Percentiles rank a stretch among this genome's conserved stretches.
phyloP scores from a whole-genome alignment of 2,113 vertebrate genomes.

The Ancistrus triradiatus region DNA sequence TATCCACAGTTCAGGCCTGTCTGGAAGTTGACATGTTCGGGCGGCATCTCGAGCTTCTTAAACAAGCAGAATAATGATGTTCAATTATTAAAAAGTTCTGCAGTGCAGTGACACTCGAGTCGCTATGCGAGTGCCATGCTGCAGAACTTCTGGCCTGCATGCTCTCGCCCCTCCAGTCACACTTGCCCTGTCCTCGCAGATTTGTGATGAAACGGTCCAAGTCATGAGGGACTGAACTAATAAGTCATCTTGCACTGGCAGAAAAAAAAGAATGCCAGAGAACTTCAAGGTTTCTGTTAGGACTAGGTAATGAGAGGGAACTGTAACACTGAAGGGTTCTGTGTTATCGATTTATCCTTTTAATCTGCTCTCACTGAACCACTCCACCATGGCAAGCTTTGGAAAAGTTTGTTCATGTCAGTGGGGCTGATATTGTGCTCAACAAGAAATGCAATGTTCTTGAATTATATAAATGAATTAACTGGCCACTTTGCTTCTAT shows the following conservation, averaged over 20 bases:
- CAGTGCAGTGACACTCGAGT: slow-evolving; percentile 29
- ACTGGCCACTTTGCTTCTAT: no score
- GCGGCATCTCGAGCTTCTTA: slow-evolving; percentile 9
- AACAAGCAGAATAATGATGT: slow-evolving; percentile 23
- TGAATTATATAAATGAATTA: no score
- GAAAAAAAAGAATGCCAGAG: background rate
- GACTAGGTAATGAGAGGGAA: background rate
- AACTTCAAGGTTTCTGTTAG: slow-evolving; percentile 16
- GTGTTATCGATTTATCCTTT: slow-evolving; percentile 36
- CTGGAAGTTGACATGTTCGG: slow-evolving; percentile 9
- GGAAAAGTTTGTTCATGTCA: background rate
- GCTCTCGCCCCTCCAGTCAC: slow-evolving; percentile 1
- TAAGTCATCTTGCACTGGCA: slow-evolving; percentile 17
- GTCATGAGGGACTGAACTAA: slow-evolving; percentile 4
- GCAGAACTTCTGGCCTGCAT: background rate
- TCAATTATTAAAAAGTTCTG: slow-evolving; percentile 32
- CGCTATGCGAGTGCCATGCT: background rate
- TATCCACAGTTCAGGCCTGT: background rate
- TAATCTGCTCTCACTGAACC: slow-evolving; percentile 29
- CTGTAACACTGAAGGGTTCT: slow-evolving; percentile 1
- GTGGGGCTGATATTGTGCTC: no score
- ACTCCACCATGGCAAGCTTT: background rate
- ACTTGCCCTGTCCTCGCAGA: slow-evolving; percentile 6
- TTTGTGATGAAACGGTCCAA: slow-evolving; percentile 10
- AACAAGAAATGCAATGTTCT: no score